Evolutionary conservation across 2,113 vertebrate genomes (phyloP), one percentile per base, ranked within the genome.

Genomic region (Acanthochromis polyacanthus): DNA sequence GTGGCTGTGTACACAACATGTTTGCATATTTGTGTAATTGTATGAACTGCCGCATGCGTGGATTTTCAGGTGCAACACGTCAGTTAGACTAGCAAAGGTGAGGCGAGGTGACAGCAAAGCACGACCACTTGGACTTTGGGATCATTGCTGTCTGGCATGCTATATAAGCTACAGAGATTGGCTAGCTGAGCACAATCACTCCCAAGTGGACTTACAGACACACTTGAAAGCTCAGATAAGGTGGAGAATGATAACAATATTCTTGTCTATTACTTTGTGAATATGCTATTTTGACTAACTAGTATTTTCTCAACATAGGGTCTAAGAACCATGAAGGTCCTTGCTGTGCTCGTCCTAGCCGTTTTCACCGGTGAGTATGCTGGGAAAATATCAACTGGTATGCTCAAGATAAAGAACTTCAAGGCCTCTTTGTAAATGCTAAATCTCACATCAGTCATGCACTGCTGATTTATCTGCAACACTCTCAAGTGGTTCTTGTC

Each of bases 81-180:
- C 43, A 61, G 55, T 69, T 51, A 57, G 20, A 71, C 68, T 43
- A 72, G 5, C 25, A 72, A 25, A 85, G 76, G 88, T 89, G 83
- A 89, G 74, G 62, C 79, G 52, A 48, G 55, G 70, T 83, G 70
- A 94, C 92, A 93, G 83, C 92, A 82, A 51, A 58, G 64, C 90
- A 91, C 86, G 75, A 75, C 53, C 69, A 72, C 51, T 55, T 93
- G 91, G 90, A 92, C 89, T 92, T 92, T 95, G 93, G 70, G 82
- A 89, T 90, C 72, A 78, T 91, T 80, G 65, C 28, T 45, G 56
- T 71, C 28, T 23, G 71, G 12, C 60, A 59, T 15, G 23, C 80
- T 94, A 93, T 93, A 93, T 81, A 95, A 91, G 74, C 80, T 45
- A 60, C 45, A 46, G 55, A 57, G n/a, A 1, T 2, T 46, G 61